Base-by-base conservation (phyloP, 2,888 invertebrate species). In the Silvanus unidentatus region DNA sequence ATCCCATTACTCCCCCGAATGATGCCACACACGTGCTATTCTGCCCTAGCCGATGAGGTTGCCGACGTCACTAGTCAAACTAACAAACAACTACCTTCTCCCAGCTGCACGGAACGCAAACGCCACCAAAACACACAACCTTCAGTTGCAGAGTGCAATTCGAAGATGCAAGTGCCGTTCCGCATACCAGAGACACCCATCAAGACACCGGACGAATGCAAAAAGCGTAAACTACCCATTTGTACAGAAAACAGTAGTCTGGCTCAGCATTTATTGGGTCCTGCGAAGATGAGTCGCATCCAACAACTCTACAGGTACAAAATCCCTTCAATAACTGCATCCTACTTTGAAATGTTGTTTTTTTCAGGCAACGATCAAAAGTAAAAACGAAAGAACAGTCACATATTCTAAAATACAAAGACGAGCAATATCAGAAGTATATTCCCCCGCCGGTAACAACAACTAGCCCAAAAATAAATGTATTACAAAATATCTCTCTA, bases 11-110 rank as follows among this genome's bases (percentile, higher is more conserved):
- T 94, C 73, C 88, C 91, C 4, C 77, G 93, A 47, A 80, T 86
- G n/a, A 80, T 87, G 42, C 87, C 92, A 5, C 88, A 90, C 64
- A 91, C 92, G 4, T 85, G 86, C 30, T 87, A 88, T 66, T 86
- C 88, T 47, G 82, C 84, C 50, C 77, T 91, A 54, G 92, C 93
- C 10, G 90, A 91, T 70, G 85, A 83, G 67, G 80, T 84, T 41
- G 87, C 88, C 0, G 77, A 81, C 50, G 73, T 76, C 44, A 78
- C 82, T 39, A 77, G 77, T 49, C 77, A 77, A 56, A 81, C 80
- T 57, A 87, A 86, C 68, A 77, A 75, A 45, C 77, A 76, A 57
- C 67, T 80, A 57, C 74, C 77, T 37, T 61, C 69, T 45, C 74
- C 77, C 22, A 58, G 69, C 16, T 72, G 73, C 51, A 78, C 77